Conservation (phyloP, 1,140 invertebrate genomes). For the Drosophila rufa region DNA sequence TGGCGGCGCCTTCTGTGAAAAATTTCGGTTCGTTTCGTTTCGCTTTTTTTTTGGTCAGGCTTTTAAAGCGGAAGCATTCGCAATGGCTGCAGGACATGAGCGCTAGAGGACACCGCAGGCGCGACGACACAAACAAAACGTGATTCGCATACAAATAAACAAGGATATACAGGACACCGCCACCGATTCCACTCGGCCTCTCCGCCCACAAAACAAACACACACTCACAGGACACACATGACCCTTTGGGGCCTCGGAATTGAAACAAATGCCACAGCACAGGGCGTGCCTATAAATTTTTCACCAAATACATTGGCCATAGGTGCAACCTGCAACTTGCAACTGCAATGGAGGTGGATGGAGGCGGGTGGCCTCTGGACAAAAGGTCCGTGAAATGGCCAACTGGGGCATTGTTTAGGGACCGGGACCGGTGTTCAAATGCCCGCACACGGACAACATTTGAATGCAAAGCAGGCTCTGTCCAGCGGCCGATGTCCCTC, state of each 20-base stretch:
- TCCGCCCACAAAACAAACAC: slow-evolving; percentile 14
- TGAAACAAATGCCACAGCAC: slow-evolving; percentile 79
- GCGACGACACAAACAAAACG: slow-evolving; percentile 83
- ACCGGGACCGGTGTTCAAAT: slow-evolving; percentile 38
- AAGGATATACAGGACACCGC: slow-evolving; percentile 28
- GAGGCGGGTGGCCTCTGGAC: slow-evolving; percentile 22
- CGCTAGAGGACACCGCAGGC: slow-evolving; percentile 64
- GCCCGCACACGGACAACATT: slow-evolving; percentile 67
- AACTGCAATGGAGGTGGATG: slow-evolving; percentile 33
- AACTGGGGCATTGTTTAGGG: slow-evolving; percentile 73
- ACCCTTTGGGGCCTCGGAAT: slow-evolving; percentile 59
- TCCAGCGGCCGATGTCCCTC: slow-evolving; percentile 11
- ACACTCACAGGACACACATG: slow-evolving; percentile 12
- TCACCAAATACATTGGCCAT: slow-evolving; percentile 75
- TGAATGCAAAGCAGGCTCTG: slow-evolving; percentile 63
- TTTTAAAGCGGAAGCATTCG: slow-evolving; percentile 74
- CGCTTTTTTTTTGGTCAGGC: slow-evolving; percentile 12
- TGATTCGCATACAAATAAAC: slow-evolving; percentile 80
- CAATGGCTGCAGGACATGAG: slow-evolving; percentile 55
- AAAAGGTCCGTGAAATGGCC: slow-evolving; percentile 66
- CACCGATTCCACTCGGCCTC: background rate
- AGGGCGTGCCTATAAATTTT: slow-evolving; percentile 80
- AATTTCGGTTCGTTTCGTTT: slow-evolving; percentile 23
- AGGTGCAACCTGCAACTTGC: slow-evolving; percentile 52
- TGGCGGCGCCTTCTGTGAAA: slow-evolving; percentile 59